Evolutionary conservation across 2,113 vertebrate species (phyloP).

Genomic region (Bungarus multicinctus): DNA sequence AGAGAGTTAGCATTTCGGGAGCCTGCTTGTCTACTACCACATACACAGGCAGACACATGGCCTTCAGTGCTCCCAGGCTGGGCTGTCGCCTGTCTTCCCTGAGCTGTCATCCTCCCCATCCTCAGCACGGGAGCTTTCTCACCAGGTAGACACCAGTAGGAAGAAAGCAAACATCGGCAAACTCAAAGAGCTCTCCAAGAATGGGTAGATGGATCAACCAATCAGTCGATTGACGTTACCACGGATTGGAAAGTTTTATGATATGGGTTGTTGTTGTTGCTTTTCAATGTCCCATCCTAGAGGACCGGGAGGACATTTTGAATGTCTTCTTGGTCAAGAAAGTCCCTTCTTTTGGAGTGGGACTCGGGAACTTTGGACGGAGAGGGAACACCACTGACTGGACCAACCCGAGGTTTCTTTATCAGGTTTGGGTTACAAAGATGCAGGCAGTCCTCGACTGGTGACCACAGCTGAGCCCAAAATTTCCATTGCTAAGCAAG

Average conservation of each 20-base stretch:
- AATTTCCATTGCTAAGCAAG: background rate
- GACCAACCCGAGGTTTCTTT: background rate
- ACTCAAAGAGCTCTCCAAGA: background rate
- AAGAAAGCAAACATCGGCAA: background rate
- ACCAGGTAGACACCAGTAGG: background rate
- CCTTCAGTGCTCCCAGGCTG: conserved; percentile 45
- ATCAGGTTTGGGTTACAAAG: conserved; percentile 24
- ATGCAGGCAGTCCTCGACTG: background rate
- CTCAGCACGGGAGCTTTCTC: conserved; percentile 39
- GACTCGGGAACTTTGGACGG: background rate
- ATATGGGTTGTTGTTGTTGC: too few relatives aligned
- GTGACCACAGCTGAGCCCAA: background rate
- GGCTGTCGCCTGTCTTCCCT: conserved; percentile 26
- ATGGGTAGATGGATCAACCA: background rate
- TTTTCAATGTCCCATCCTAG: background rate
- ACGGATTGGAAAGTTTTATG: background rate
- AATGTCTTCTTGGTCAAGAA: background rate
- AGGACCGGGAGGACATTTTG: background rate
- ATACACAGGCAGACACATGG: conserved; percentile 28
- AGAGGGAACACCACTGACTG: background rate
- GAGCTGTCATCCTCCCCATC: conserved; percentile 23
- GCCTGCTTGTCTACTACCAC: conserved; percentile 78
- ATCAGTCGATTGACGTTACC: too few relatives aligned
- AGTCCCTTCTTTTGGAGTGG: background rate
- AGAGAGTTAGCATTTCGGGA: conserved; percentile 81